Evolutionary conservation across 2,113 vertebrate species (phyloP), one percentile per base, ranked within the genome.

Genomic region (Entomyzon cyanotis): DNA sequence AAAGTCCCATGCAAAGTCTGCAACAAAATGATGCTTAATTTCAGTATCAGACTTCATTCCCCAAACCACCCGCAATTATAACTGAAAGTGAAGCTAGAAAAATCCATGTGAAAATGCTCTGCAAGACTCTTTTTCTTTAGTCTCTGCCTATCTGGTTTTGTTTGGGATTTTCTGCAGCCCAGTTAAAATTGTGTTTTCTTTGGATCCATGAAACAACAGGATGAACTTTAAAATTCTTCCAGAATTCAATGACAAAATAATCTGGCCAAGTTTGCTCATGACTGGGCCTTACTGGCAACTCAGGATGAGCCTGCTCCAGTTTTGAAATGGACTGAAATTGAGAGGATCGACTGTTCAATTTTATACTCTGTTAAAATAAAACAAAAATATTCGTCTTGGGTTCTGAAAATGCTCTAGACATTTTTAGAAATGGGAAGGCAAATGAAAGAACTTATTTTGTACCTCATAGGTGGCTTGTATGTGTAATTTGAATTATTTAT

Each of bases 401-500:
- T 21, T 78, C 86, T 79, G 86, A 79, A 94, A 92, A 96, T 23
- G 49, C 30, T 35, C 50, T 37, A 71, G 62, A 64, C 41, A 39
- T 71, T 95, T 96, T 91, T 91, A 90, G 82, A 90, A 62, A 67
- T n/a, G 37, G 50, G 41, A 75, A 84, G 37, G 65, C n/a, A 94
- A 90, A 88, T 68, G 58, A 71, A 95, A 90, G 55, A 84, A 96
- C 46, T 86, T 81, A 83, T 81, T 94, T 65, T 75, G 55, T 86
- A 44, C 65, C 87, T 84, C 65, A 76, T 82, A 96, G 60, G 76
- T 95, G 92, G 76, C 65, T 58, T 39, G 37, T 82, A 64, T 25
- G 44, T 89, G 69, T 42, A 92, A 92, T 84, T 46, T 84, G 68
- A 81, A 92, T 92, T 95, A 92, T 87, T 94, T 93, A 92, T 78